Evolutionary conservation across 1,140 invertebrate species (phyloP).

Genomic region (Archivesica marissinica): DNA sequence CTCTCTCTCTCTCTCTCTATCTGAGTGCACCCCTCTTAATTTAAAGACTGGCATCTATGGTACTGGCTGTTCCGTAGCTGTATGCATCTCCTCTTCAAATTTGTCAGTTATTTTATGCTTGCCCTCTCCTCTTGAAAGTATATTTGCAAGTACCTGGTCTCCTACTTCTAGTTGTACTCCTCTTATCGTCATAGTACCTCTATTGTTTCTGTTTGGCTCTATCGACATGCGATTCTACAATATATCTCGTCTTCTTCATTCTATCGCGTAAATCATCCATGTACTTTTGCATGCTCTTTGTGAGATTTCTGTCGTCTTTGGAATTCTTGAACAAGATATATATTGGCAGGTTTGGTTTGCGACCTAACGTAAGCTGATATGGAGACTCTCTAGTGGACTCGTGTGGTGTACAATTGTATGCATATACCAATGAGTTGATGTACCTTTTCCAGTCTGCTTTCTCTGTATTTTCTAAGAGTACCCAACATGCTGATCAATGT

Average conservation of each 20-base stretch:
- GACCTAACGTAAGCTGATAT: conserved; percentile 21
- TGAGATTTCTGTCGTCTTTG: background rate
- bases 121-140: conserved; percentile 36
- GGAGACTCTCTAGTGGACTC: conserved; percentile 19
- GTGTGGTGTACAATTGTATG: conserved; percentile 37
- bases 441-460: conserved; percentile 47
- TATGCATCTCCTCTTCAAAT: conserved; percentile 47
- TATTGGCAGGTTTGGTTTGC: background rate
- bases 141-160: conserved; percentile 38
- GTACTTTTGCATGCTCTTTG: conserved; percentile 19
- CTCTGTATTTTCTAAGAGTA: background rate
- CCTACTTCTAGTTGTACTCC: conserved; percentile 18
- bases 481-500: conserved; percentile 29
- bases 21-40: too few relatives aligned
- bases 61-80: too few relatives aligned
- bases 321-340: conserved; percentile 25
- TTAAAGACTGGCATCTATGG: too few relatives aligned
- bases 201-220: conserved; percentile 46
- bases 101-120: conserved; percentile 62
- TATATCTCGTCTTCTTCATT: conserved; percentile 20
- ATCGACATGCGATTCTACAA: too few relatives aligned
- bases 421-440: conserved; percentile 6
- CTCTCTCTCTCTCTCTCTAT: too few relatives aligned
- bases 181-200: conserved; percentile 10
- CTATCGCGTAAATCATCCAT: conserved; percentile 42